Percentiles rank a stretch among this genome's conserved stretches.
Evolutionary conservation across 2,888 invertebrate species (phyloP).

Genomic region (Aricia artaxerxes): DNA sequence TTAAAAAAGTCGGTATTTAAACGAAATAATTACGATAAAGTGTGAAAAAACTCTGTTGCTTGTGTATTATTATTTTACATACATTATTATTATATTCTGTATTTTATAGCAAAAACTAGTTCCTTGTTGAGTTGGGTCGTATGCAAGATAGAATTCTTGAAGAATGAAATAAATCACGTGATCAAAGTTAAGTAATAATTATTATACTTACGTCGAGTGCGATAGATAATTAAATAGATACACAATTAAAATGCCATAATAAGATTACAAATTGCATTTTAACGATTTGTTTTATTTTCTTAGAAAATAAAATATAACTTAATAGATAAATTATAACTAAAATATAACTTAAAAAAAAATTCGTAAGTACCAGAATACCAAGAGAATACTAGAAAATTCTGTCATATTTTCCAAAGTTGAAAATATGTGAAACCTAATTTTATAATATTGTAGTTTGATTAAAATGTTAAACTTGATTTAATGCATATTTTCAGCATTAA

Average conservation of each 20-base stretch:
- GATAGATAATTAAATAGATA: not conserved
- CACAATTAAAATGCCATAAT: constrained; percentile 23
- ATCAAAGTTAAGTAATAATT: not conserved
- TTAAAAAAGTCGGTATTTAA: too few relatives aligned
- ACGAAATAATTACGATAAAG: too few relatives aligned
- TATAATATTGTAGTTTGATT: too few relatives aligned
- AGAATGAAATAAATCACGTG: not conserved
- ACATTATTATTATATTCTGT: too few relatives aligned
- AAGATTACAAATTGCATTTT: constrained; percentile 8
- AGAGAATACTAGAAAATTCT: too few relatives aligned
- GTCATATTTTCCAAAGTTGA: too few relatives aligned
- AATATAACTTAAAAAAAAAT: not conserved
- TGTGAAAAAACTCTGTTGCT: too few relatives aligned
- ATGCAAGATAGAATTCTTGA: not conserved
- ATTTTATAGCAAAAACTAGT: not conserved
- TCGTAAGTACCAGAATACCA: not conserved
- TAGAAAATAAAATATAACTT: not conserved
- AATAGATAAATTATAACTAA: not conserved
- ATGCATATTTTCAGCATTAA: too few relatives aligned
- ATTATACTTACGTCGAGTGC: not conserved
- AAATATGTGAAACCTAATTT: too few relatives aligned
- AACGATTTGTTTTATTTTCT: constrained; percentile 26
- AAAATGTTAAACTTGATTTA: too few relatives aligned
- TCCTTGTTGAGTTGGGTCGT: not conserved
- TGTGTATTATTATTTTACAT: too few relatives aligned